A percentile compares a stretch with the other conserved stretches of the same genome.
These are phyloP conservation scores for Bufotes viridis DNA, from an alignment of 2,797 vertebrate species.

Conservation along the genomic window DNA sequence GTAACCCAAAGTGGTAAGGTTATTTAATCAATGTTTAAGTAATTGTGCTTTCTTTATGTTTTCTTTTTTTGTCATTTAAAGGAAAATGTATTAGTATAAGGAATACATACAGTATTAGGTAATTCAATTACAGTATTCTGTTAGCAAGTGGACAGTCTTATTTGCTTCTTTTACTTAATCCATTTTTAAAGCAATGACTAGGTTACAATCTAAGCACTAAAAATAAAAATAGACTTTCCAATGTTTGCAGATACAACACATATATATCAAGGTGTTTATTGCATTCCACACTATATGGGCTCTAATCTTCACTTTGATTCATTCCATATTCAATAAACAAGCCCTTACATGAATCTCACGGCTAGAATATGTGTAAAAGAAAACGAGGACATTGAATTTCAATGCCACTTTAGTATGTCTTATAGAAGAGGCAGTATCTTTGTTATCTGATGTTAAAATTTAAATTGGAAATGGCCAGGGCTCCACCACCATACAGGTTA, in stretches of 20 bases:
- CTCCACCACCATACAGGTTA: too few species aligned
- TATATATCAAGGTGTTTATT: slow-evolving; percentile 31
- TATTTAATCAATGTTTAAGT: too few species aligned
- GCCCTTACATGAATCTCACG: neutral
- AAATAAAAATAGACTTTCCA: neutral
- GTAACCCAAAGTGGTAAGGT: too few species aligned
- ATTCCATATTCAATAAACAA: slow-evolving; percentile 5
- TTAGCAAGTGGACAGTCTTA: neutral
- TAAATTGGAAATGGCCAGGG: too few species aligned
- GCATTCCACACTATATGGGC: neutral
- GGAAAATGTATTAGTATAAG: too few species aligned
- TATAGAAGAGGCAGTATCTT: neutral
- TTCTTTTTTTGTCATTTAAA: too few species aligned
- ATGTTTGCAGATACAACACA: neutral
- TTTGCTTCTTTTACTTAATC: neutral
- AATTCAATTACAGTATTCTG: neutral
- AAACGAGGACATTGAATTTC: neutral
- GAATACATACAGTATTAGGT: too few species aligned
- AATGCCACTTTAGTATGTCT: neutral
- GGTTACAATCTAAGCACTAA: neutral
- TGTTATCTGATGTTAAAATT: neutral
- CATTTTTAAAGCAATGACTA: neutral
- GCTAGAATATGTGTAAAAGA: neutral
- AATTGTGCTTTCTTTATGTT: too few species aligned
- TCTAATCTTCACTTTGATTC: slow-evolving; percentile 10